Evolutionary conservation across 2,113 vertebrate species (phyloP), one percentile per base, ranked within the genome.

Genomic region (Cyanistes caeruleus): DNA sequence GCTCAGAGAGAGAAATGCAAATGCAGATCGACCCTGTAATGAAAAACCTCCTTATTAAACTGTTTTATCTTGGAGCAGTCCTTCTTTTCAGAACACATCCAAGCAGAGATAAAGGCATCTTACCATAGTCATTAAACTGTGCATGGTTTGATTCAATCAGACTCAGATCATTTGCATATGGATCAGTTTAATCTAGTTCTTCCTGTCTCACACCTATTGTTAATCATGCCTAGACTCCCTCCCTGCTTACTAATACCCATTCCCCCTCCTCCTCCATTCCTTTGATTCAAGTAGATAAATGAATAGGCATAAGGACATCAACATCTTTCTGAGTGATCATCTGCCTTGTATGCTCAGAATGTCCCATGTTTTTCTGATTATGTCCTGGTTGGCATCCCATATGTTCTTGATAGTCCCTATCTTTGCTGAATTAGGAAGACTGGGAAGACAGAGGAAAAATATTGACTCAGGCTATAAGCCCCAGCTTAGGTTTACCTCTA

Each of bases 121-220:
- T 91, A 96, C 98, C 95, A 80, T 94, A 95, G 97, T 98, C 98
- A 98, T 98, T 98, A 98, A 98, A 98, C 87, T 96, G 94, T 93
- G 97, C 97, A 84, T 96, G 97, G 97, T 95, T 98, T 98, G 97
- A 98, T 98, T 98, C 97, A 98, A 98, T 98, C 98, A 98, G 97
- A 87, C 94, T 97, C 89, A 86, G 85, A 89, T 97, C 51, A 98
- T 98, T 98, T 98, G 98, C 98, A 98, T 98, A 98, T 93, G 97
- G 98, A 98, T 97, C 97, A 97, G 96, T 97, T 98, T 98, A 97
- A 98, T 98, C 98, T 97, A 95, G 97, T 97, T 98, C 97, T 97
- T 98, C 97, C 97, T 96, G 97, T 97, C 97, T 98, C 89, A n/a
- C 96, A 98, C 97, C 98, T 98, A 98, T 98, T 98, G 98, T 98